phyloP scores from a whole-genome alignment of 2,888 invertebrate species.

The Dugesia japonica region DNA sequence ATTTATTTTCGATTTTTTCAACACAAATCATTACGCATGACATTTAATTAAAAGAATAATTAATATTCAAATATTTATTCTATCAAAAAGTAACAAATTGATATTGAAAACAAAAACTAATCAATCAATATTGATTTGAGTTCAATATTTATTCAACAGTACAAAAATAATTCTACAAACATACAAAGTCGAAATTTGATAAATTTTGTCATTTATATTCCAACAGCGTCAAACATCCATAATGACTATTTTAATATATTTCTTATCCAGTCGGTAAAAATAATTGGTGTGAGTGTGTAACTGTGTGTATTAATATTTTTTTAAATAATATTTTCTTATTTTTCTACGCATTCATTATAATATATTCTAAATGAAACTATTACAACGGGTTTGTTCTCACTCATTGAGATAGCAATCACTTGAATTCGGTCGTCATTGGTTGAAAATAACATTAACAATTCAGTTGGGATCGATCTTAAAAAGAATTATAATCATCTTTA shows the following conservation, averaged over 20 bases:
- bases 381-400: not conserved
- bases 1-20: too few species aligned
- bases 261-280: not conserved
- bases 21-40: too few species aligned
- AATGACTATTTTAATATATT: not conserved
- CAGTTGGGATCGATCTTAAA: slow-evolving; percentile 12
- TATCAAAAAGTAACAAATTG: too few species aligned
- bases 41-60: too few species aligned
- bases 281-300: not conserved
- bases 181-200: not conserved
- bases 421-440: not conserved
- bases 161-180: not conserved
- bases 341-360: not conserved
- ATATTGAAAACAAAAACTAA: too few species aligned
- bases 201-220: slow-evolving; percentile 5
- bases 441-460: not conserved
- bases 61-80: too few species aligned
- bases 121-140: too few species aligned
- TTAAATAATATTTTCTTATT: too few species aligned
- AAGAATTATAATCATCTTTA: not conserved
- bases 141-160: too few species aligned
- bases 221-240: not conserved
- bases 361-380: not conserved
- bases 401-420: not conserved
- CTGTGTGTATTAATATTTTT: not conserved